A percentile compares a stretch with the other conserved stretches of the same genome.
Conservation (phyloP, 2,113 vertebrate genomes). For the Podarcis raffonei region DNA sequence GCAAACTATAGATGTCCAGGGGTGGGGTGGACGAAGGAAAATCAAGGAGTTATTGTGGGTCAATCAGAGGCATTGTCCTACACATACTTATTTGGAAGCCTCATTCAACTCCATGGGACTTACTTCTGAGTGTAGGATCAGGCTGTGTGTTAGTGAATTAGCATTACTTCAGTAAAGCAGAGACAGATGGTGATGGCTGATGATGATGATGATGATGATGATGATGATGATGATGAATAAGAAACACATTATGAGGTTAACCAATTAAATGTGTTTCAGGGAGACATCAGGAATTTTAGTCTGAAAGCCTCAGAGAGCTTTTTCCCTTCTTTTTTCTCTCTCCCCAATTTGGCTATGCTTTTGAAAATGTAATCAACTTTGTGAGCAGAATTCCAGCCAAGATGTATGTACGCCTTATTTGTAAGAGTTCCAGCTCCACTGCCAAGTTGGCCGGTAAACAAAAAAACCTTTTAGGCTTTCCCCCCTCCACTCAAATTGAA, state of each 20-base stretch:
- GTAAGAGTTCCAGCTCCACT: constrained; percentile 41
- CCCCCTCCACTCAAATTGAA: constrained; percentile 21
- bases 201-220: neutral
- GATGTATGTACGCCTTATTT: constrained; percentile 58
- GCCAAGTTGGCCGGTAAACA: constrained; percentile 44
- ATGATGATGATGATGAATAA: neutral
- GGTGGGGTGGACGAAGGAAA: too few relatives aligned
- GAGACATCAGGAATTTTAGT: constrained; percentile 36
- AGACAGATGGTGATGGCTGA: neutral
- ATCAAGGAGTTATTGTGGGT: too few relatives aligned
- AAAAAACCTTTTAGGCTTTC: neutral
- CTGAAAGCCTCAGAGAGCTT: neutral
- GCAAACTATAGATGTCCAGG: too few relatives aligned
- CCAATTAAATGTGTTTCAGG: constrained; percentile 44
- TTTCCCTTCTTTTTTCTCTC: neutral
- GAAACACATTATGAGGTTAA: neutral
- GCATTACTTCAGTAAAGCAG: neutral
- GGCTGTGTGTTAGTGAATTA: neutral
- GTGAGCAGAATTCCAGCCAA: constrained; percentile 53
- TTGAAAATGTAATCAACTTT: constrained; percentile 46
- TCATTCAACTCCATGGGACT: neutral
- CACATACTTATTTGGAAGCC: neutral
- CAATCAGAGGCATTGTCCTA: too few relatives aligned
- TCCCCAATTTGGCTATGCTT: constrained; percentile 22
- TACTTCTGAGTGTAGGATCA: neutral